Evolutionary conservation across 2,797 vertebrate species (phyloP), one percentile per base, ranked within the genome.

Genomic region (Anabas testudineus): DNA sequence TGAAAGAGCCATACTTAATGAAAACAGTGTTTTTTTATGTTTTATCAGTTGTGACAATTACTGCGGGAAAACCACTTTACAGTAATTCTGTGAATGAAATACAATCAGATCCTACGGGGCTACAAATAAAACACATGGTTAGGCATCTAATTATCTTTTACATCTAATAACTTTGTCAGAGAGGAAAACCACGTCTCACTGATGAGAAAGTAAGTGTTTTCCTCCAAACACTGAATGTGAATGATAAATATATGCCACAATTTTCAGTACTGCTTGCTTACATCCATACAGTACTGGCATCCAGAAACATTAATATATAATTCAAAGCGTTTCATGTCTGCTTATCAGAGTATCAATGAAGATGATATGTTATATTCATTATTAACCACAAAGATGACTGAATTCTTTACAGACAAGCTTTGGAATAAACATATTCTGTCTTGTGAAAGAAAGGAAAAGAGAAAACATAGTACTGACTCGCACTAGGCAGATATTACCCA

Each of bases 41-140:
- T 81, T 72, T 13, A 53, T 19, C 48, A 63, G 62, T 71, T 15
- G 51, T 68, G 68, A 80, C 57, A 74, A 54, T 54, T 61, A 67
- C 42, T 78, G 43, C 28, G 32, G 22, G 13, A 55, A 45, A 69
- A 46, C 10, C 51, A 47, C 70, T 78, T 83, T 62, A 52, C 43
- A 21, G 9, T 13, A 46, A 84, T 80, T 52, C 24, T 64, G 39
- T 42, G 19, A 82, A 83, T 73, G 45, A 79, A 69, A 71, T 56
- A 61, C 57, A 78, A 82, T 79, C 73, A 75, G 78, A 85, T 88
- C 79, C 71, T 69, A 19, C 1, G 22, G 63, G 65, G 60, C 57
- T 58, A 48, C 32, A 22, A 80, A 87, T 81, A 51, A 86, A 86
- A 85, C 67, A 73, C 72, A 79, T 80, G 65, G 73, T 82, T 80